Percentiles rank a stretch among this genome's conserved stretches.
phyloP scores from a whole-genome alignment of 2,113 vertebrate genomes.

The Salvator merianae region DNA sequence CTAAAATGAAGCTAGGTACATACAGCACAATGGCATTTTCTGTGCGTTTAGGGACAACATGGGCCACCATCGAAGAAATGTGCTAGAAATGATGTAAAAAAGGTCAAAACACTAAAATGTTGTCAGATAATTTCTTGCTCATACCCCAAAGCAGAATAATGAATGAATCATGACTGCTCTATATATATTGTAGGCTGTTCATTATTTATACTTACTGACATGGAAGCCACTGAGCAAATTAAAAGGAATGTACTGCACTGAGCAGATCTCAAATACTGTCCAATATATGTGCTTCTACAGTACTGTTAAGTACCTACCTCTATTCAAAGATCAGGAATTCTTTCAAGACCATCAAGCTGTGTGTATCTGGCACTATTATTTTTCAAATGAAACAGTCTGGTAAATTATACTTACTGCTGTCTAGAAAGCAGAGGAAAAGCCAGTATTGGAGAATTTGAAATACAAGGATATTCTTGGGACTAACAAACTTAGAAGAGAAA shows the following conservation, averaged over 20 bases:
- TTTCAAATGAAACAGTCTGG: neutral
- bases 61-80: slow-evolving; percentile 18
- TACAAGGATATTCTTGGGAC: slow-evolving; percentile 19
- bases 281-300: neutral
- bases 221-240: neutral
- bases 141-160: slow-evolving; percentile 43
- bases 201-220: slow-evolving; percentile 43
- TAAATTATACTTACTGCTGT: neutral
- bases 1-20: slow-evolving; percentile 17
- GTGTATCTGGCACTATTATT: neutral
- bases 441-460: slow-evolving; percentile 36
- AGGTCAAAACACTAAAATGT: slow-evolving; percentile 34
- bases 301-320: neutral
- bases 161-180: slow-evolving; percentile 47
- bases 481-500: neutral
- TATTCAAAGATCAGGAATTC: neutral
- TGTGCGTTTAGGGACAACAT: slow-evolving; percentile 11
- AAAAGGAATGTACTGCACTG: neutral
- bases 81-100: neutral
- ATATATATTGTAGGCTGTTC: slow-evolving; percentile 42
- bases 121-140: slow-evolving; percentile 62
- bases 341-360: neutral
- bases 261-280: slow-evolving; percentile 14
- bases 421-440: slow-evolving; percentile 9
- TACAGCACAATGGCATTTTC: neutral